These are phyloP conservation scores for Leiothrix lutea DNA, from an alignment of 2,113 vertebrate species.

Conservation along the genomic window DNA sequence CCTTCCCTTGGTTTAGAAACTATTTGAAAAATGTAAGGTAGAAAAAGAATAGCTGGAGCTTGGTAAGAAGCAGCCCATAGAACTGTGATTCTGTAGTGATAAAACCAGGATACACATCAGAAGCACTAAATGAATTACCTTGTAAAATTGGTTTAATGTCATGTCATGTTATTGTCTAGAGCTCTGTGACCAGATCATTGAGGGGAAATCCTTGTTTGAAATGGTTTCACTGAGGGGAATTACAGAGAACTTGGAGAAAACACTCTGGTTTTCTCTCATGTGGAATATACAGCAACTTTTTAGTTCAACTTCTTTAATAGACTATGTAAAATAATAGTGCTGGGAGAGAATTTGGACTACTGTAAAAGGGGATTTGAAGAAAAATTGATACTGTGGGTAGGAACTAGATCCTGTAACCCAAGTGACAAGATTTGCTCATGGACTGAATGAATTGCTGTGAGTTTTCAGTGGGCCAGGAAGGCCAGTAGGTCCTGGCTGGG, in stretches of 20 bases:
- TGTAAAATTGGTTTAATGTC: not conserved
- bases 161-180: not conserved
- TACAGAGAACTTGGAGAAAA: not conserved
- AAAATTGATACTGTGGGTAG: not conserved
- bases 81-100: not conserved
- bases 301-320: not conserved
- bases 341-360: not conserved
- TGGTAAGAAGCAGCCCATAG: not conserved
- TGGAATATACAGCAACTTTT: not conserved
- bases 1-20: not conserved
- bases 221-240: not conserved
- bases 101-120: not conserved
- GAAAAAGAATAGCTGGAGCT: not conserved
- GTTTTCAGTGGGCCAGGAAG: not conserved
- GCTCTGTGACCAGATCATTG: not conserved
- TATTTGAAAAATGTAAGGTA: slow-evolving; percentile 11
- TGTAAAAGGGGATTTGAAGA: not conserved
- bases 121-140: not conserved
- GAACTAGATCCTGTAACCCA: not conserved
- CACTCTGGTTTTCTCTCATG: not conserved
- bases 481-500: not conserved
- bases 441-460: not conserved
- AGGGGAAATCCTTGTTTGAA: not conserved
- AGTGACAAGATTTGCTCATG: not conserved
- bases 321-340: not conserved